phyloP scores from a whole-genome alignment of 2,797 vertebrate genomes.

The Eulemur albifrons region DNA sequence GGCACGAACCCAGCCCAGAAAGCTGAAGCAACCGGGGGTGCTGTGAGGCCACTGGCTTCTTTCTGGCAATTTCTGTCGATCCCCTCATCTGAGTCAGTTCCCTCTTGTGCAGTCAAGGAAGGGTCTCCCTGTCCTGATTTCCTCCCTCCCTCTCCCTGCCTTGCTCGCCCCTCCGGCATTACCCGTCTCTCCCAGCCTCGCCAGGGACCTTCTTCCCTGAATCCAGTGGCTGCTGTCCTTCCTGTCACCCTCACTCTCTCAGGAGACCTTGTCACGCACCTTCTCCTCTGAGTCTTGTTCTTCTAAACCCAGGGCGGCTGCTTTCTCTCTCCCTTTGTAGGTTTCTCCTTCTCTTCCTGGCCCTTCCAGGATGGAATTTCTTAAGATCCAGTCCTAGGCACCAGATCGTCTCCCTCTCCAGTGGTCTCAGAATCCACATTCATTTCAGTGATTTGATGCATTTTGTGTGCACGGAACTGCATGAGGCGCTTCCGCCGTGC shows the following conservation, averaged over 20 bases:
- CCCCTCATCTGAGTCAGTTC: accelerated
- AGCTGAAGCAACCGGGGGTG: accelerated
- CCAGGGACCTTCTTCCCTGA: not conserved
- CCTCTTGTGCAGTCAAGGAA: accelerated
- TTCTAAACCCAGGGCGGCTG: not conserved
- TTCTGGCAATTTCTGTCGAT: accelerated
- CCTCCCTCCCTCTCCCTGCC: not conserved
- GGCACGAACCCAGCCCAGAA: accelerated
- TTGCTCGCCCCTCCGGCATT: accelerated
- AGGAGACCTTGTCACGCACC: accelerated
- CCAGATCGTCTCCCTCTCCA: accelerated
- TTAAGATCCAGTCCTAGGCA: accelerated
- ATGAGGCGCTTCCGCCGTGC: accelerated
- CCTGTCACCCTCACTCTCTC: accelerated
- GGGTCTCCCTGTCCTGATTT: not conserved
- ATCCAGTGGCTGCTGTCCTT: accelerated
- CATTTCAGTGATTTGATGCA: accelerated
- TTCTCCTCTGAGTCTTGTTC: not conserved
- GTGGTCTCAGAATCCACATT: accelerated
- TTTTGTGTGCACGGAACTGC: accelerated
- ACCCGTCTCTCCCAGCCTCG: accelerated
- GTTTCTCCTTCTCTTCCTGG: too few relatives aligned
- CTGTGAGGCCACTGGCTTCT: accelerated
- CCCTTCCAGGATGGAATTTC: accelerated
- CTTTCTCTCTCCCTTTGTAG: accelerated